Conservation (phyloP, 2,797 vertebrate genomes). For the Scomberomorus guttatus region DNA sequence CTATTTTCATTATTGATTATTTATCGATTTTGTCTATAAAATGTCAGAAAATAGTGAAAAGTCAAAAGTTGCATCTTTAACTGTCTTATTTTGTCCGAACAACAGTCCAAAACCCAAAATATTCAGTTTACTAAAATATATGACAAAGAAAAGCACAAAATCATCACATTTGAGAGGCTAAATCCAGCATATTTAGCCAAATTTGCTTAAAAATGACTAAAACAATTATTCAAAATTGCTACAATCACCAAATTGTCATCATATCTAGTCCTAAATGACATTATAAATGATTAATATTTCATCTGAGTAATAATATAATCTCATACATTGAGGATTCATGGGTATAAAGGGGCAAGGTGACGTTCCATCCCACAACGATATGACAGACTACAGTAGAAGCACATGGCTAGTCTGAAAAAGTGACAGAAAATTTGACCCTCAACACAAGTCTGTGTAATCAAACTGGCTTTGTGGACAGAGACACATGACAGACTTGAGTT, state of each 20-base stretch:
- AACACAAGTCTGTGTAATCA: conserved; percentile 28
- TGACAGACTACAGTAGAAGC: background rate
- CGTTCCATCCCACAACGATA: background rate
- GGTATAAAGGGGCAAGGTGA: background rate
- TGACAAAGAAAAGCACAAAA: background rate
- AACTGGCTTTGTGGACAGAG: conserved; percentile 34
- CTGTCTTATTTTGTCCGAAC: no score
- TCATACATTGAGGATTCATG: background rate
- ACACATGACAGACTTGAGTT: conserved; percentile 10
- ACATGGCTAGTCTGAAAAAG: conserved; percentile 24
- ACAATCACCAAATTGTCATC: background rate
- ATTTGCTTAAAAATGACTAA: background rate
- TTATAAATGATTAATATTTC: background rate
- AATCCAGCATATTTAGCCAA: background rate
- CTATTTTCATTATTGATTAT: no score
- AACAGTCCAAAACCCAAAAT: no score
- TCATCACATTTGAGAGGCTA: background rate
- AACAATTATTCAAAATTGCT: background rate
- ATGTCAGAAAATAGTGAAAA: no score
- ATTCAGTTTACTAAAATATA: no score
- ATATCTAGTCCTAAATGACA: background rate
- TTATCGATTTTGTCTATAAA: no score
- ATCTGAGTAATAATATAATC: background rate
- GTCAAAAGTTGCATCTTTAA: no score
- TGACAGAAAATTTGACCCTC: conserved; percentile 32